Base-by-base conservation (phyloP, 1,140 invertebrate species). In the Heterodera schachtii region DNA sequence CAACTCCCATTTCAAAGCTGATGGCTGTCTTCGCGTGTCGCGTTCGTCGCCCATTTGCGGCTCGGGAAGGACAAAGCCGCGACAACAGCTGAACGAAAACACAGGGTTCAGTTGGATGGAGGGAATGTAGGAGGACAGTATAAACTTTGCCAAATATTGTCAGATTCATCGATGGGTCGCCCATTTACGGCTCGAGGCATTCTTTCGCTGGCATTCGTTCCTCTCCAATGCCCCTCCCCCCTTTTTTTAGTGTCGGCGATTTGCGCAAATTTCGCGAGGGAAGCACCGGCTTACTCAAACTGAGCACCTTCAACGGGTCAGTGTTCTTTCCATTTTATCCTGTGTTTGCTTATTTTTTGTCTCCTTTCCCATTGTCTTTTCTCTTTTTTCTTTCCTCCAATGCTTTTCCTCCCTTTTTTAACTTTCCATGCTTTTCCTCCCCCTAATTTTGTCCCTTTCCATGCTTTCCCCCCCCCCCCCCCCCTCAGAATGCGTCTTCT, bases 11-110 rank as follows among this genome's bases (percentile, higher is more conserved):
- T 89, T 89, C 86, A 80, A 82, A 76, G 81, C 81, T 44, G 83
- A 90, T 60, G 81, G 75, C 19, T 89, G 88, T 69, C 84, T 89
- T 70, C 85, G 89, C 11, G 88, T 89, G 0, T 87, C 88, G 47
- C 79, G 88, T 16, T 90, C 89, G 6, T 89, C 89, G 64, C 81
- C 89, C 19, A 90, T 89, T 66, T 89, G 88, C 80, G 89, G 89
- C 60, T 90, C 88, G 11, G 88, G 88, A 57, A 73, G 83, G 21
- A 79, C 85, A 44, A 90, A 88, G 79, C 88, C 88, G 16, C 70
- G 88, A 57, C 89, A 89, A 66, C 88, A 89, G 71, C 67, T 90
- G 64, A 89, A 75, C 73, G 88, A 89, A 78, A 90, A 89, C 71
- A 90, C 88, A 21, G 88, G 87, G 11, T 89, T 84, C 57, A 87